Conservation (phyloP, 2,797 vertebrate genomes). For the Australoheros facetus region DNA sequence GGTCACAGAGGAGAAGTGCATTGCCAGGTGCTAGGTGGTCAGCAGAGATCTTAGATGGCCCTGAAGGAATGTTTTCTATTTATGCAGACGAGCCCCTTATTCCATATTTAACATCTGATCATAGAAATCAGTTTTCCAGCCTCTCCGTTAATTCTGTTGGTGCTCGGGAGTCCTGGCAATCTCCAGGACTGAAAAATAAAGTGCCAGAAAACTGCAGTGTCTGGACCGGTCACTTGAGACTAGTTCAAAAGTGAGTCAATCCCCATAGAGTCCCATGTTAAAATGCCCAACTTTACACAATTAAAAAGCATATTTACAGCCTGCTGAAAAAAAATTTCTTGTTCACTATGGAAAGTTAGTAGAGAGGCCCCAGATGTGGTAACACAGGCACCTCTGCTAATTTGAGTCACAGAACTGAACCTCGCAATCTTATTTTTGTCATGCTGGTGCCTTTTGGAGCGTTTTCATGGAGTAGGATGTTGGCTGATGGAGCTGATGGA, state of each 20-base stretch:
- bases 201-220: background rate
- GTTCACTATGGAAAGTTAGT: background rate
- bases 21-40: conserved; percentile 49
- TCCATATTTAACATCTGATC: conserved; percentile 1
- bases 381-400: background rate
- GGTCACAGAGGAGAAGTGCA: conserved; percentile 28
- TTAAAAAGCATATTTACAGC: background rate
- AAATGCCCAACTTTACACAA: background rate
- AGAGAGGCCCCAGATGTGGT: background rate
- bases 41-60: conserved; percentile 16
- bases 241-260: background rate
- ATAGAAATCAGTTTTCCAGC: background rate
- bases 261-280: background rate
- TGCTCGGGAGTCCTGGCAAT: background rate
- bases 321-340: background rate
- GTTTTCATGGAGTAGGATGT: background rate
- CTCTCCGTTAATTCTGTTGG: background rate
- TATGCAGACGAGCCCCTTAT: background rate
- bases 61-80: background rate
- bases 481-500: background rate
- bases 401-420: background rate
- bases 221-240: background rate
- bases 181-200: background rate
- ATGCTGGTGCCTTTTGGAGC: background rate
- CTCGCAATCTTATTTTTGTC: background rate